Conservation (phyloP, 2,113 vertebrate genomes). For the Eonycteris spelaea region DNA sequence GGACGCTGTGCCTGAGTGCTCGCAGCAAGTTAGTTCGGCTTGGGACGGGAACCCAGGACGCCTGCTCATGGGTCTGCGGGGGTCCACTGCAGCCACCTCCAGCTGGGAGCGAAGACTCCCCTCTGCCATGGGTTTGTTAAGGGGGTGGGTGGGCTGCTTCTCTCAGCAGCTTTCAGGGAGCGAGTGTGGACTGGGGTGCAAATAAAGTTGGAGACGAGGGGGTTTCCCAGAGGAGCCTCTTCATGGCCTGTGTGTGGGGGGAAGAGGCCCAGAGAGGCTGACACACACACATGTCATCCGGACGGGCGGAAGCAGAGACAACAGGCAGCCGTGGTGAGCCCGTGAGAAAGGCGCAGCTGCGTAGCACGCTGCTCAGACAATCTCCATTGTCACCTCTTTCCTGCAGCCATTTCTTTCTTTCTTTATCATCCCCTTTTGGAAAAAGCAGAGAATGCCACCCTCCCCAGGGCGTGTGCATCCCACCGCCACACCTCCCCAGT, state of each 20-base stretch:
- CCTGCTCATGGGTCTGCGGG: not conserved
- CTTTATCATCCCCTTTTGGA: not conserved
- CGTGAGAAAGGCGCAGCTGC: fast-evolving
- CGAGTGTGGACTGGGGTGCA: fast-evolving
- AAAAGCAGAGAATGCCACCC: not conserved
- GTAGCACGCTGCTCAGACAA: fast-evolving
- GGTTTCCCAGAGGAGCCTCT: not conserved
- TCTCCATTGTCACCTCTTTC: not conserved
- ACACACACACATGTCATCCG: not conserved
- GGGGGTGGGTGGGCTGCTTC: not conserved
- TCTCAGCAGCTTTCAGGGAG: not conserved
- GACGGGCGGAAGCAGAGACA: not conserved
- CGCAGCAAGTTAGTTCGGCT: no score
- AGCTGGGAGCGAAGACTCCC: no score
- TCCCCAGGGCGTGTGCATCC: not conserved
- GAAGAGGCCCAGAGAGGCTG: not conserved
- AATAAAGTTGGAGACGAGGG: not conserved
- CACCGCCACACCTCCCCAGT: fast-evolving
- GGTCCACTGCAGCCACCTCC: no score
- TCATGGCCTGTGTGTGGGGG: not conserved
- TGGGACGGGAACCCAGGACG: not conserved
- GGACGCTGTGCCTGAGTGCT: not conserved
- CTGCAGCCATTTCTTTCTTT: not conserved
- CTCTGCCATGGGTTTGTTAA: not conserved
- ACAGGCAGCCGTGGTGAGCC: fast-evolving